Evolutionary conservation across 2,888 invertebrate genomes (phyloP), one percentile per base, ranked within the genome.

Genomic region (Gari tellinella): DNA sequence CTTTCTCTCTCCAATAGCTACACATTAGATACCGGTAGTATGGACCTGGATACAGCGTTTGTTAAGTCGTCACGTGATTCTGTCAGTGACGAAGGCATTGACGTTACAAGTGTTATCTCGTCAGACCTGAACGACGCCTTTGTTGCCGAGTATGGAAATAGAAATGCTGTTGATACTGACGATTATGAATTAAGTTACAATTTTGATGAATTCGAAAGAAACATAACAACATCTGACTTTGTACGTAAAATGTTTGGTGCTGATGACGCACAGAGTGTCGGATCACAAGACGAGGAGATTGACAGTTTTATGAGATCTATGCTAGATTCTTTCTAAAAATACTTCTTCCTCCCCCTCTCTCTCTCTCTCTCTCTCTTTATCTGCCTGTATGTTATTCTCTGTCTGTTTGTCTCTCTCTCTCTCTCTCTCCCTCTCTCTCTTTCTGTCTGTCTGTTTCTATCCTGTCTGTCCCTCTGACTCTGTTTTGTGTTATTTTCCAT

Each of bases 11-110:
- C 17, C n/a, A 37, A 37, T 14, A 45, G 31, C 14, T 46, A 7
- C 23, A 55, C 55, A 2, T 15, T 15, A 31, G 51, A 19, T 8
- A 12, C 19, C 1, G 14, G 4, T 25, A 26, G 10, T n/a, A 25
- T 15, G n/a, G 1, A 43, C 15, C 17, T 70, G 19, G 60, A 70
- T 40, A 53, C 51, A 38, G 70, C 70, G 37, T 70, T 70, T 46
- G 40, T 70, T 2, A 64, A 63, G 23, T 52, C 56, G 17, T 53
- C 49, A 26, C 40, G 37, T 49, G 55, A 65, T 31, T 64, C 64
- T 7, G 70, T 64, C 23, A 60, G 63, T 63, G 70, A 70, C 48
- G 70, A 70, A 64, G 70, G 70, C 40, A 70, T 70, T 53, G 70
- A 70, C 23, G 60, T 70, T 26, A 64, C 64, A 25, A 70, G 70